Conservation (phyloP, 2,113 vertebrate genomes). For the Andinoacara biseriatus region DNA sequence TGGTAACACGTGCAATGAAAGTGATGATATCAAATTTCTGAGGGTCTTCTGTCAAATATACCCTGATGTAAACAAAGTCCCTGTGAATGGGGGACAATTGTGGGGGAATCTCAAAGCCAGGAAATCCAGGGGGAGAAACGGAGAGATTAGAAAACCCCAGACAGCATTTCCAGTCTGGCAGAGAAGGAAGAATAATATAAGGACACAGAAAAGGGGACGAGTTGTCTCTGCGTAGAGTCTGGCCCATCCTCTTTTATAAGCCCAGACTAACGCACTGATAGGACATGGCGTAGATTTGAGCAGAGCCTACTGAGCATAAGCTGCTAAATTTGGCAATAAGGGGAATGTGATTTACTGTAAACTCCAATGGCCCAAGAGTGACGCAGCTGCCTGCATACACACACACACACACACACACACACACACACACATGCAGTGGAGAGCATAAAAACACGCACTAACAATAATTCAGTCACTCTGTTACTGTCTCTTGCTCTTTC, state of each 20-base stretch:
- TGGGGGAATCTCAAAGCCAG: slow-evolving; percentile 56
- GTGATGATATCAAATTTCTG: slow-evolving; percentile 68
- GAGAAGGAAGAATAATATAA: slow-evolving; percentile 84
- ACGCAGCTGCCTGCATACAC: slow-evolving; percentile 78
- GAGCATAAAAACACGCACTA: slow-evolving; percentile 44
- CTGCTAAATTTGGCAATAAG: slow-evolving; percentile 99
- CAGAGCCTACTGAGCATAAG: slow-evolving; percentile 96
- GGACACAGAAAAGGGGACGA: slow-evolving; percentile 86
- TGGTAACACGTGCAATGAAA: slow-evolving; percentile 61
- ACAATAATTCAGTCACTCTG: slow-evolving; percentile 70
- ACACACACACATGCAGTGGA: slow-evolving; percentile 27
- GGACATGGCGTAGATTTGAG: slow-evolving; percentile 91
- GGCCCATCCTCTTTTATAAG: slow-evolving; percentile 93
- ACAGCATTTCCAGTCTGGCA: slow-evolving; percentile 65
- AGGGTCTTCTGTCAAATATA: slow-evolving; percentile 62
- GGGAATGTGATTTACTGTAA: slow-evolving; percentile 97
- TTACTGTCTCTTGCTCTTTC: slow-evolving; percentile 74
- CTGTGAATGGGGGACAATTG: slow-evolving; percentile 85
- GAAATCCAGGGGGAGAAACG: slow-evolving; percentile 59
- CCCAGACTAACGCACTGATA: slow-evolving; percentile 93
- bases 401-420: slow-evolving; percentile 8
- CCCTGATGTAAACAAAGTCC: slow-evolving; percentile 68
- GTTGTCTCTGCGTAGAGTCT: slow-evolving; percentile 86
- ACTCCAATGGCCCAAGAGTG: slow-evolving; percentile 80
- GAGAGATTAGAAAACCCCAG: slow-evolving; percentile 58